Conservation (phyloP, 2,797 vertebrate genomes). For the Clarias laeviceps region DNA sequence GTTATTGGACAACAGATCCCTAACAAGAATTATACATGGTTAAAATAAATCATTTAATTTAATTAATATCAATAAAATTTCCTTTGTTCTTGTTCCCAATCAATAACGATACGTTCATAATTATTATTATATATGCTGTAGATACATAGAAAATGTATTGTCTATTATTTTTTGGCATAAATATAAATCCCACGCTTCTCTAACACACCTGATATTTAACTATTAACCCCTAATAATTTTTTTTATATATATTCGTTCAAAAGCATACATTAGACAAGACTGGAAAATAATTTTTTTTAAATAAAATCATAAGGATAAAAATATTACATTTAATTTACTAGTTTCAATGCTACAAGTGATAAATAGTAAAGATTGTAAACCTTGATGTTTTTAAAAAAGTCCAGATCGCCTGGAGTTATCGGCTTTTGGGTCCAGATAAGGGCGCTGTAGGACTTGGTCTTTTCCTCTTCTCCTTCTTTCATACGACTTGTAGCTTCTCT, state of each 20-base stretch:
- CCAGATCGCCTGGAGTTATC: slow-evolving; percentile 81
- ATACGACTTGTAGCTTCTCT: slow-evolving; percentile 93
- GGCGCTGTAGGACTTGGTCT: slow-evolving; percentile 94
- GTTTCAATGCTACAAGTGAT: not conserved
- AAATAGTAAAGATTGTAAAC: slow-evolving; percentile 62
- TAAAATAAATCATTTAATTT: not conserved
- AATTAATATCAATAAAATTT: no score
- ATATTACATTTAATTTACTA: not conserved
- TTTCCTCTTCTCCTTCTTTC: slow-evolving; percentile 97
- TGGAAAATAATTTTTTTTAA: not conserved
- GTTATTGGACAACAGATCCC: not conserved
- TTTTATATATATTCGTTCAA: not conserved
- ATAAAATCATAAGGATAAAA: not conserved
- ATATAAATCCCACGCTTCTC: not conserved
- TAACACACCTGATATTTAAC: not conserved
- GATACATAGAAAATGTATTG: not conserved
- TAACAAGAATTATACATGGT: not conserved
- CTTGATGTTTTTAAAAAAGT: slow-evolving; percentile 84
- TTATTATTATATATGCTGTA: not conserved
- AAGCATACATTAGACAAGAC: not conserved
- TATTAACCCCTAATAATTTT: not conserved
- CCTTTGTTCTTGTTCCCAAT: not conserved
- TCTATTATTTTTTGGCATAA: not conserved
- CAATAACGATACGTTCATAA: not conserved
- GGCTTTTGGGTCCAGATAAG: slow-evolving; percentile 89